Evolutionary conservation across 2,113 vertebrate species (phyloP).

Genomic region (Hippocampus zosterae): DNA sequence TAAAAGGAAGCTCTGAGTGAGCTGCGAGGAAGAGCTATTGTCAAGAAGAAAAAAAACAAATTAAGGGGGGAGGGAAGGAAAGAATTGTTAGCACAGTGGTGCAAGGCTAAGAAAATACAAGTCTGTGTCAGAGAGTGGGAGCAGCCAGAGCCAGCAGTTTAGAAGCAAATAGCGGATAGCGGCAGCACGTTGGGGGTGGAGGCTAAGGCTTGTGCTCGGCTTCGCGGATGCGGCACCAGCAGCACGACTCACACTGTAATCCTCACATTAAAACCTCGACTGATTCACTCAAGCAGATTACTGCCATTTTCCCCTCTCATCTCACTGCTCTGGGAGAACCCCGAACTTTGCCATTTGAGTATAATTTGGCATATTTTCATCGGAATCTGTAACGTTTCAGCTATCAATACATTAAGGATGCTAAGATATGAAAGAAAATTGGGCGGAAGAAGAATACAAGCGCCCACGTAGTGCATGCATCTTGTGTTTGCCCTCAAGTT

Average conservation of each 20-base stretch:
- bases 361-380: slow-evolving; percentile 16
- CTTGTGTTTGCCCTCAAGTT: slow-evolving; percentile 46
- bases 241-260: slow-evolving; percentile 55
- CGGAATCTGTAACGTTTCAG: slow-evolving; percentile 26
- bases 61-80: slow-evolving; percentile 12
- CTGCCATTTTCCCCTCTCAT: slow-evolving; percentile 37
- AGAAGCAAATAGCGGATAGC: slow-evolving; percentile 32
- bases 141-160: slow-evolving; percentile 30
- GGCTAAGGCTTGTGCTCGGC: slow-evolving; percentile 36
- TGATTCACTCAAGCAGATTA: slow-evolving; percentile 68
- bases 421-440: slow-evolving; percentile 25
- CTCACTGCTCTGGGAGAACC: slow-evolving; percentile 12
- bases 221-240: slow-evolving; percentile 37
- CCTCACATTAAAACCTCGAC: slow-evolving; percentile 61
- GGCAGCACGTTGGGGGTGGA: slow-evolving; percentile 43
- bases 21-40: slow-evolving; percentile 18
- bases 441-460: slow-evolving; percentile 30
- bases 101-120: slow-evolving; percentile 38
- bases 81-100: slow-evolving; percentile 34
- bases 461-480: slow-evolving; percentile 28
- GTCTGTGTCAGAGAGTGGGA: slow-evolving; percentile 40
- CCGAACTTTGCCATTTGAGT: slow-evolving; percentile 21
- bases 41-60: slow-evolving; percentile 14
- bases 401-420: slow-evolving; percentile 28
- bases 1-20: slow-evolving; percentile 21